Base-by-base conservation (phyloP, 2,113 vertebrate genomes). In the Pelobates fuscus region DNA sequence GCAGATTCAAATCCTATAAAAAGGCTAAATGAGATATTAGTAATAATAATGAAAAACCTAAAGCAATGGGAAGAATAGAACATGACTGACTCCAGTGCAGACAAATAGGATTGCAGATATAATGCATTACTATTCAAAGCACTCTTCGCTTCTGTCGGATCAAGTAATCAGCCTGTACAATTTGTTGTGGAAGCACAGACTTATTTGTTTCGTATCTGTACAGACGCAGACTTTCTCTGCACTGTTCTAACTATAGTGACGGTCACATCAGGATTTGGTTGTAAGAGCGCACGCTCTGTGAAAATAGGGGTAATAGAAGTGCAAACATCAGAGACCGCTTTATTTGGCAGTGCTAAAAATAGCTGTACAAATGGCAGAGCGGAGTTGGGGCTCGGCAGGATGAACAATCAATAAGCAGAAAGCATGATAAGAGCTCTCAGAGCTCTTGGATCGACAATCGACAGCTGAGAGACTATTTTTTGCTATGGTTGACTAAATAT, bases 401-500 rank as follows among this genome's bases (percentile, higher is more conserved):
- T 79, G 83, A 91, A 90, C 90, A 95, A 98, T 95, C 94, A 88
- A 96, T 94, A 91, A 90, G 93, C 91, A 91, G 93, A 95, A 84
- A 85, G 86, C 81, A 29, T 86, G 89, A 94, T 90, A 87, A 90
- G 89, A 83, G 89, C 91, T 94, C 94, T 90, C 90, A 85, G 87
- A 84, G 87, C 88, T 52, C 89, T 84, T 79, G 79, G 88, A 93
- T 93, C 92, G 91, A 92, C 94, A 91, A 91, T 94, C 90, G 85
- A 88, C 89, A 92, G 89, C 88, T 88, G 83, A 83, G 91, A 90
- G 93, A 93, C 92, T 96, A 95, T 98, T 96, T 97, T 98, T 97
- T 97, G 94, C 95, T 91, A 94, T 92, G 94, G 94, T 94, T 98
- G 94, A 98, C 96, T 98, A 98, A 99, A 98, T 98, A 99, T 98